A percentile compares a stretch with the other conserved stretches of the same genome.
These are phyloP conservation scores for Trichonephila clavata DNA, from an alignment of 1,140 invertebrate genomes.

Conservation along the genomic window DNA sequence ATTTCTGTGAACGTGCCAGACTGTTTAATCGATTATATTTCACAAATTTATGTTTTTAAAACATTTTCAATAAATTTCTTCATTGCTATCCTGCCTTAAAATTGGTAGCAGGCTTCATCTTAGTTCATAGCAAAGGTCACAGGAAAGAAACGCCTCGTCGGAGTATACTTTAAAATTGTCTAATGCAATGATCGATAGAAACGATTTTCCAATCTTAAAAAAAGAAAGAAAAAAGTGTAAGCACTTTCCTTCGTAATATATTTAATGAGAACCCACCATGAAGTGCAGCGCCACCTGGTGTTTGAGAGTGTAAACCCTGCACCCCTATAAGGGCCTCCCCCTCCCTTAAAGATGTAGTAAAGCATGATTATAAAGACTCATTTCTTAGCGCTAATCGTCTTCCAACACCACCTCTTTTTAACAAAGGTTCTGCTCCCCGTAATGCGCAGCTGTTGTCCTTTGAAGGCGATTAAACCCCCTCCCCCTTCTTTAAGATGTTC, in stretches of 20 bases:
- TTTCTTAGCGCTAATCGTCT: slow-evolving; percentile 56
- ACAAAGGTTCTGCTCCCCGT: slow-evolving; percentile 27
- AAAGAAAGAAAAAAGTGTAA: background rate
- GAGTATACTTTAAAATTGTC: background rate
- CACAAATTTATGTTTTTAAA: no score
- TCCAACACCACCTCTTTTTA: slow-evolving; percentile 41
- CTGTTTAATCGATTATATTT: no score
- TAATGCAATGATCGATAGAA: background rate
- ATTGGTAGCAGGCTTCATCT: no score
- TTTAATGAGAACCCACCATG: background rate
- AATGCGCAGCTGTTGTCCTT: slow-evolving; percentile 54
- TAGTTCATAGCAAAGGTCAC: no score
- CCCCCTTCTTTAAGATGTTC: background rate
- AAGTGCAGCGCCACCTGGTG: slow-evolving; percentile 64
- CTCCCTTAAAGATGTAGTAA: slow-evolving; percentile 34
- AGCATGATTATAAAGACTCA: slow-evolving; percentile 61
- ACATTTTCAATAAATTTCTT: no score
- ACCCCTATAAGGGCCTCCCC: background rate
- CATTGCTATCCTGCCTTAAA: no score
- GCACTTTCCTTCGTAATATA: background rate
- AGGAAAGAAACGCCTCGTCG: background rate
- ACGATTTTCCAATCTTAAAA: background rate
- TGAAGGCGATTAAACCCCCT: slow-evolving; percentile 26
- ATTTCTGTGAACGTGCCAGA: no score
- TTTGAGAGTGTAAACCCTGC: slow-evolving; percentile 9